These are phyloP conservation scores for Pagetopsis macropterus DNA, from an alignment of 2,797 vertebrate species.

Conservation along the genomic window DNA sequence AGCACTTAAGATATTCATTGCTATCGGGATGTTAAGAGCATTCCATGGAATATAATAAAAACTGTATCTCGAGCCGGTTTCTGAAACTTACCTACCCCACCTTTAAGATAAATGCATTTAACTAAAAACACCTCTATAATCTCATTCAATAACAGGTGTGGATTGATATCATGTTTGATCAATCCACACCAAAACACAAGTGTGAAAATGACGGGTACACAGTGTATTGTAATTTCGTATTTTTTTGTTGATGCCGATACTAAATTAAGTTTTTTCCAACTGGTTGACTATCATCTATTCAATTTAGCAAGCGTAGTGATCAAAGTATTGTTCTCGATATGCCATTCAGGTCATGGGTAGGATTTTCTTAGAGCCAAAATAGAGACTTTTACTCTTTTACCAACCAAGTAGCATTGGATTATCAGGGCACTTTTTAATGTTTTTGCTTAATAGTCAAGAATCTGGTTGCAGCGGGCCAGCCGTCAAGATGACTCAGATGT, in stretches of 20 bases:
- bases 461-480: conserved; percentile 1
- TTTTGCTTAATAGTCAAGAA: conserved; percentile 38
- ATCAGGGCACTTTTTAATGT: conserved; percentile 15
- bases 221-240: no score
- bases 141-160: background rate
- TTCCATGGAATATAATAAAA: no score
- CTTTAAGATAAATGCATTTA: background rate
- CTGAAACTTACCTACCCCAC: no score
- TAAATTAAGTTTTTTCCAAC: no score
- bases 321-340: background rate
- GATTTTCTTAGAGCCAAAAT: conserved; percentile 15
- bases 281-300: no score
- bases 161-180: background rate
- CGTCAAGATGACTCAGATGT: conserved; percentile 1
- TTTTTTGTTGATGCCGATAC: no score
- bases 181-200: background rate
- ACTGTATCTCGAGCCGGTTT: no score
- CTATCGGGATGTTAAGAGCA: no score
- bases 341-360: background rate
- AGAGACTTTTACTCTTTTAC: conserved; percentile 12
- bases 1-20: no score
- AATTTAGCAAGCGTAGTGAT: background rate
- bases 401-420: conserved; percentile 25
- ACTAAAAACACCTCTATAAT: background rate
- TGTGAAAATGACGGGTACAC: background rate